Evolutionary conservation across 2,797 vertebrate species (phyloP).

Genomic region (Syngnathus rostellatus): DNA sequence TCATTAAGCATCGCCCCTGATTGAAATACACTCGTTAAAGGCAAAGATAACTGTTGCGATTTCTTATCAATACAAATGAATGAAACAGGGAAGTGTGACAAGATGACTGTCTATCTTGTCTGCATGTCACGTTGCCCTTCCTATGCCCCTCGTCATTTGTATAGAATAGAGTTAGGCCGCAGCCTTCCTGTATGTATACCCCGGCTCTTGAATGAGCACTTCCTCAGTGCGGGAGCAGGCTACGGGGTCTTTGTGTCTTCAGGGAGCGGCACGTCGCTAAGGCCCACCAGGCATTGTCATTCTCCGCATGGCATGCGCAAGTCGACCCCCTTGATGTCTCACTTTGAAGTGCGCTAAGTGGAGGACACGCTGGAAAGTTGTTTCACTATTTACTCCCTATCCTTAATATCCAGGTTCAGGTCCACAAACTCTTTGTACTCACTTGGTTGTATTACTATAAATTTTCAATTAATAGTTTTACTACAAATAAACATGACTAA

Average conservation of each 20-base stretch:
- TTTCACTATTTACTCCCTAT: neutral
- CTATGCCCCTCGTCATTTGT: slow-evolving; percentile 33
- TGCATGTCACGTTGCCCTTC: slow-evolving; percentile 38
- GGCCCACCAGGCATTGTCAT: slow-evolving; percentile 70
- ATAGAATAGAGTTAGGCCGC: slow-evolving; percentile 60
- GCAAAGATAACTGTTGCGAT: neutral
- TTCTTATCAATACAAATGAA: slow-evolving; percentile 65
- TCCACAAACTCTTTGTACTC: neutral
- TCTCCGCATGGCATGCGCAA: slow-evolving; percentile 70
- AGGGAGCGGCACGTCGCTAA: slow-evolving; percentile 47
- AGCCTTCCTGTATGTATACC: slow-evolving; percentile 60
- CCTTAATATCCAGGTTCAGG: neutral
- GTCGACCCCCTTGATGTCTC: slow-evolving; percentile 68
- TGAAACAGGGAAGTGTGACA: slow-evolving; percentile 40
- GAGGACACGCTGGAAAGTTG: slow-evolving; percentile 23
- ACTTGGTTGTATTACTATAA: neutral
- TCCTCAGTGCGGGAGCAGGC: slow-evolving; percentile 58
- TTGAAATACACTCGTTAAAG: neutral
- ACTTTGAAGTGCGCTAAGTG: slow-evolving; percentile 70
- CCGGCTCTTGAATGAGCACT: slow-evolving; percentile 38
- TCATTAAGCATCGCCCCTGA: neutral
- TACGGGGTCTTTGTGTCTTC: slow-evolving; percentile 55
- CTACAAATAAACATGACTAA: no score
- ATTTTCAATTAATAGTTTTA: no score
- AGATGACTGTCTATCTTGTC: slow-evolving; percentile 31